A percentile compares a stretch with the other conserved stretches of the same genome.
Evolutionary conservation across 2,113 vertebrate species (phyloP).

Genomic region (Anthoscopus minutus): DNA sequence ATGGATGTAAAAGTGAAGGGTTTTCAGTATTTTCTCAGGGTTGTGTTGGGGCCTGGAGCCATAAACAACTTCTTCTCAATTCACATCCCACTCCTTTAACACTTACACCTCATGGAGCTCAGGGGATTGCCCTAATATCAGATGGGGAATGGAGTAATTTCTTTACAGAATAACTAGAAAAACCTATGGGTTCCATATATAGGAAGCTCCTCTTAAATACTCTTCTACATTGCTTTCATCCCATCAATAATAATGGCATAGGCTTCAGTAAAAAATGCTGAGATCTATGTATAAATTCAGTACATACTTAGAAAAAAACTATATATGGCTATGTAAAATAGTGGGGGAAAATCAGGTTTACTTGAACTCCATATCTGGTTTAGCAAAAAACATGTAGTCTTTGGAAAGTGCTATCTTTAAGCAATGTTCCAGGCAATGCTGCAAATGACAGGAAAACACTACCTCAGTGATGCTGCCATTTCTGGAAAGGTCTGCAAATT

Average conservation of each 20-base stretch:
- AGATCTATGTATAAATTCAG: neutral
- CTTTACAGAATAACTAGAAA: neutral
- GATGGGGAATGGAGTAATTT: neutral
- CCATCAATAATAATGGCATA: neutral
- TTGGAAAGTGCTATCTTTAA: neutral
- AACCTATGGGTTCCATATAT: fast-evolving
- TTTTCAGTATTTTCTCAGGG: neutral
- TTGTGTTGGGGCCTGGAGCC: neutral
- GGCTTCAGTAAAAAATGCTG: neutral
- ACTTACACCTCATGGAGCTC: neutral
- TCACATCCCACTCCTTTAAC: neutral
- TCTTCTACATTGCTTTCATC: neutral
- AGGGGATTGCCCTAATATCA: neutral
- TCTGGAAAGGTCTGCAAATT: neutral
- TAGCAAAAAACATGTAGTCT: neutral
- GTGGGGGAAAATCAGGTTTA: fast-evolving
- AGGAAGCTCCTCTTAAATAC: neutral
- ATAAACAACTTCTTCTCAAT: neutral
- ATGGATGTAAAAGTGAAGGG: neutral
- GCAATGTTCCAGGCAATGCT: neutral
- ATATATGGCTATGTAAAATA: neutral
- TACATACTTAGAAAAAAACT: neutral
- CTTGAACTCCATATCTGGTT: neutral
- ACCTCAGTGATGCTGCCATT: neutral
- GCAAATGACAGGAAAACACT: neutral